A percentile compares a stretch with the other conserved stretches of the same genome.
phyloP scores from a whole-genome alignment of 2,888 invertebrate genomes.

The Neoascia interrupta region DNA sequence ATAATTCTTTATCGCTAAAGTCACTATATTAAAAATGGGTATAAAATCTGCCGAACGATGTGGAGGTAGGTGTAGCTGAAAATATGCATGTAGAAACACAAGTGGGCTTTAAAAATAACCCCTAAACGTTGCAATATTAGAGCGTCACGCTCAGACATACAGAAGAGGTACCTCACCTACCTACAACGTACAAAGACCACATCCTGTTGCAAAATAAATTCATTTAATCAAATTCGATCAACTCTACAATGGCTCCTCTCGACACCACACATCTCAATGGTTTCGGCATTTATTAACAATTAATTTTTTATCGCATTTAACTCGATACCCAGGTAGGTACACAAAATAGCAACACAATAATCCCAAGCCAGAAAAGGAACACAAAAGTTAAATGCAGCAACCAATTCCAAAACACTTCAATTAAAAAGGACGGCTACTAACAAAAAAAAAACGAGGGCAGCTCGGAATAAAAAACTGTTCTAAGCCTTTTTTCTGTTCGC shows the following conservation, averaged over 20 bases:
- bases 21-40: too few relatives aligned
- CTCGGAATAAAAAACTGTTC: constrained; percentile 3
- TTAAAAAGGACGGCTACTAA: constrained; percentile 43
- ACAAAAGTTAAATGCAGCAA: constrained; percentile 46
- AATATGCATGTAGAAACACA: too few relatives aligned
- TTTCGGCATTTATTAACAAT: constrained; percentile 64
- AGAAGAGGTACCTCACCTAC: too few relatives aligned
- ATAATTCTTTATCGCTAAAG: too few relatives aligned
- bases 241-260: constrained; percentile 22
- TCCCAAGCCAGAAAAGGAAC: constrained; percentile 20
- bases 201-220: constrained; percentile 38
- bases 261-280: constrained; percentile 28
- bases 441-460: constrained; percentile 51
- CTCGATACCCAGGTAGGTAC: constrained; percentile 24
- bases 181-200: too few relatives aligned
- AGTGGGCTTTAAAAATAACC: too few relatives aligned
- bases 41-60: too few relatives aligned
- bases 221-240: constrained; percentile 29
- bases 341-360: constrained; percentile 50
- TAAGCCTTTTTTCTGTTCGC: constrained; percentile 19
- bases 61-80: too few relatives aligned
- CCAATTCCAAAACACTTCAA: constrained; percentile 58
- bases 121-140: too few relatives aligned
- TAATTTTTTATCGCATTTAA: constrained; percentile 58
- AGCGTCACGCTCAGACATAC: too few relatives aligned